A percentile compares a stretch with the other conserved stretches of the same genome.
Evolutionary conservation across 2,888 invertebrate genomes (phyloP).

Genomic region (Polydrusus pterygomalis): DNA sequence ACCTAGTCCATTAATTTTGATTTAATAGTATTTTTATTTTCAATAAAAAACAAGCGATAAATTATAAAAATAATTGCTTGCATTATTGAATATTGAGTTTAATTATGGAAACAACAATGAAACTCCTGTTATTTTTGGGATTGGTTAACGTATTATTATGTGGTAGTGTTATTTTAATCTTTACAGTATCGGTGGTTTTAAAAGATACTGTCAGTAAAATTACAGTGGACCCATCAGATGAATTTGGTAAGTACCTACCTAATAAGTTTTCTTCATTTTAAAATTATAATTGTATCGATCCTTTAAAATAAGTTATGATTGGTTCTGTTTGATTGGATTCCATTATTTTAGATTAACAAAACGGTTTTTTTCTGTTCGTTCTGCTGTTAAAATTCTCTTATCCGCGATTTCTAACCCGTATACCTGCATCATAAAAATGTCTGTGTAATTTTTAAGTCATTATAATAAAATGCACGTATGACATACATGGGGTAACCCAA

Average conservation of each 20-base stretch:
- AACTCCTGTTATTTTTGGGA: not conserved
- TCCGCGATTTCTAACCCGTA: too few relatives aligned
- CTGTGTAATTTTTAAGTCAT: too few relatives aligned
- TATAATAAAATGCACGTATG: too few relatives aligned
- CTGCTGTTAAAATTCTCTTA: not conserved
- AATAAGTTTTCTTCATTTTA: too few relatives aligned
- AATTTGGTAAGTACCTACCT: slow-evolving; percentile 10
- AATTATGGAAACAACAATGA: slow-evolving; percentile 17
- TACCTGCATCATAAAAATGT: too few relatives aligned
- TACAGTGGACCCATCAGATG: not conserved
- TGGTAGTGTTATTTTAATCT: slow-evolving; percentile 29
- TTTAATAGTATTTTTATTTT: slow-evolving; percentile 32
- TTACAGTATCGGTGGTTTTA: slow-evolving; percentile 19
- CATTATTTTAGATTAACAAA: too few relatives aligned
- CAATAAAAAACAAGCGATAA: slow-evolving; percentile 29
- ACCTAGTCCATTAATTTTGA: slow-evolving; percentile 6
- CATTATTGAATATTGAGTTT: not conserved
- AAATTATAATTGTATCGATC: too few relatives aligned
- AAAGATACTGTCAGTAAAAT: slow-evolving; percentile 22
- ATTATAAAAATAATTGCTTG: slow-evolving; percentile 32
- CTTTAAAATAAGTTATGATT: too few relatives aligned
- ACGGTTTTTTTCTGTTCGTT: too few relatives aligned
- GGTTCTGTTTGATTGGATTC: too few relatives aligned
- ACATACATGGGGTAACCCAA: too few relatives aligned
- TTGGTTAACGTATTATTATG: slow-evolving; percentile 5